Percentiles rank a stretch among this genome's conserved stretches.
Evolutionary conservation across 1,140 invertebrate species (phyloP).

Genomic region (Hormaphis cornu): DNA sequence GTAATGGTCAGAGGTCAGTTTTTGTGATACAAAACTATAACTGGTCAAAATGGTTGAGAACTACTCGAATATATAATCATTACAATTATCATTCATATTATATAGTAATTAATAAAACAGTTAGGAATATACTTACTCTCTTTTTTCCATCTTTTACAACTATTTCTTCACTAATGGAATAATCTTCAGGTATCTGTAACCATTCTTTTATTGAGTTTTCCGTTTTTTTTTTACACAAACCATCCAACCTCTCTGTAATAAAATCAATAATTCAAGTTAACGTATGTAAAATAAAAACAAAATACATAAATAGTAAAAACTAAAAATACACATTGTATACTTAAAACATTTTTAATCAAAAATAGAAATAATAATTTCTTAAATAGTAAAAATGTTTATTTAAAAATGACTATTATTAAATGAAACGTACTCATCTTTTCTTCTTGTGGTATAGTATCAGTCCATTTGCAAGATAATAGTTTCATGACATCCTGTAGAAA

Average conservation of each 20-base stretch:
- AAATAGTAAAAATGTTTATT: not conserved
- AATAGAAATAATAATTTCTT: not conserved
- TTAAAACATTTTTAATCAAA: not conserved
- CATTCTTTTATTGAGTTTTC: conserved; percentile 75
- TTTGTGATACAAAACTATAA: not conserved
- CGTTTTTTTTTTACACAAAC: conserved; percentile 52
- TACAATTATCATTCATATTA: too few species aligned
- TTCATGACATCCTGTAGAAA: conserved; percentile 28
- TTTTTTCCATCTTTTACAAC: conserved; percentile 17
- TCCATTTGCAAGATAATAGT: conserved; percentile 20
- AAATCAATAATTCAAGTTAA: not conserved
- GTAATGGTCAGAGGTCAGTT: too few species aligned
- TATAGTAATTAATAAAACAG: too few species aligned
- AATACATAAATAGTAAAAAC: conserved; percentile 14
- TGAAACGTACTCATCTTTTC: conserved; percentile 25
- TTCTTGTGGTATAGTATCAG: conserved; percentile 29
- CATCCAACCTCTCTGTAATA: conserved; percentile 78
- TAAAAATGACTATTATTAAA: too few species aligned
- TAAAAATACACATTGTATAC: not conserved
- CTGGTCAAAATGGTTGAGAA: too few species aligned
- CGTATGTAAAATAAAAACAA: not conserved
- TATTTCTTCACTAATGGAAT: conserved; percentile 34
- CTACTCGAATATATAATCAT: not conserved
- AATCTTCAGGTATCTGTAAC: conserved; percentile 71
- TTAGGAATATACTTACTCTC: conserved; percentile 2